Evolutionary conservation across 2,113 vertebrate species (phyloP).

Genomic region (Macquaria australasica): DNA sequence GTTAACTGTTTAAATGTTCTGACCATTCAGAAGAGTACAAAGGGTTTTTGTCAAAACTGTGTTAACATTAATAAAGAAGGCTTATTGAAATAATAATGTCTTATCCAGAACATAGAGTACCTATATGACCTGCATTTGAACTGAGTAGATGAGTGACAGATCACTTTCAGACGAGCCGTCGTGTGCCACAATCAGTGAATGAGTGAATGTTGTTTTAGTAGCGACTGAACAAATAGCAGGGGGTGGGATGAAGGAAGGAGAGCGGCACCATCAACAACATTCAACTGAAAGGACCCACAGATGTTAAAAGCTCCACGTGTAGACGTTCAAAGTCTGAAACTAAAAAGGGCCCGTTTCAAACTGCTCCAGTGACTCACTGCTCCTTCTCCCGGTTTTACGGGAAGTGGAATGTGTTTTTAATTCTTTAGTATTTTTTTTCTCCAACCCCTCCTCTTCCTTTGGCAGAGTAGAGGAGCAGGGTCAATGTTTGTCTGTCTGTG

Average conservation of each 20-base stretch:
- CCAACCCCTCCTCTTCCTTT: constrained; percentile 7
- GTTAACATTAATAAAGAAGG: neutral
- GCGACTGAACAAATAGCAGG: constrained; percentile 28
- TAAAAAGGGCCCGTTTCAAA: constrained; percentile 67
- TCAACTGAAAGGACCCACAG: constrained; percentile 18
- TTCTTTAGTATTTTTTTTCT: constrained; percentile 61
- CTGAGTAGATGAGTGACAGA: constrained; percentile 13
- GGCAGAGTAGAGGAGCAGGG: constrained; percentile 50
- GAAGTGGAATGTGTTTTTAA: constrained; percentile 86
- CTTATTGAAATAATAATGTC: neutral
- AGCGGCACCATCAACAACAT: constrained; percentile 20
- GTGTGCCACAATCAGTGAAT: constrained; percentile 1
- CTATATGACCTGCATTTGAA: constrained; percentile 45
- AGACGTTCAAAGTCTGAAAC: constrained; percentile 69
- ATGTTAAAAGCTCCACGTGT: constrained; percentile 45
- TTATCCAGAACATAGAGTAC: neutral
- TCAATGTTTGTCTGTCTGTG: constrained; percentile 78
- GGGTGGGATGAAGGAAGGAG: constrained; percentile 3
- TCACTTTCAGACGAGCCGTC: constrained; percentile 31
- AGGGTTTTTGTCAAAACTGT: neutral
- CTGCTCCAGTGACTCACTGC: constrained; percentile 82
- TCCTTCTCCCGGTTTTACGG: constrained; percentile 82
- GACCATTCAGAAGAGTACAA: neutral
- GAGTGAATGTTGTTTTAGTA: constrained; percentile 23
- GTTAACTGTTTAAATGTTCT: constrained; percentile 10